Conservation (phyloP, 2,888 invertebrate genomes). For the Incurvaria masculella region DNA sequence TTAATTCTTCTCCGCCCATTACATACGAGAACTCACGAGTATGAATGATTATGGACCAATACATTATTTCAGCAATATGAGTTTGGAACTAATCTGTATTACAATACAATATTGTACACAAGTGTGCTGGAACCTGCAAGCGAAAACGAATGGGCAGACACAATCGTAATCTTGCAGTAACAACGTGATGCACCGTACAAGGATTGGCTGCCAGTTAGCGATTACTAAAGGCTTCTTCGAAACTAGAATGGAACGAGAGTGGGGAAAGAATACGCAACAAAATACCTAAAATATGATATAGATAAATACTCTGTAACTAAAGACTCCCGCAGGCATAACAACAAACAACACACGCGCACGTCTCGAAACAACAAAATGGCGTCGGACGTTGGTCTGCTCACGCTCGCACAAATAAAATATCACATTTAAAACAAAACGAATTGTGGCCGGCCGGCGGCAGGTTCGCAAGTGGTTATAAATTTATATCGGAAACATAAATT, state of each 20-base stretch:
- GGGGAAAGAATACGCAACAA: not conserved
- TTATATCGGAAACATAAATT: not conserved
- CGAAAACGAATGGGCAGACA: no score
- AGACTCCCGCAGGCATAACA: conserved; percentile 28
- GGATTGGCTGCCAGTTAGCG: no score
- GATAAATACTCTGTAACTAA: not conserved
- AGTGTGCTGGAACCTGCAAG: no score
- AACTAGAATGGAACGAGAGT: not conserved
- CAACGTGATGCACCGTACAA: no score
- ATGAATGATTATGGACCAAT: no score
- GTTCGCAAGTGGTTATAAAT: not conserved
- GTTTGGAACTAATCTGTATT: no score
- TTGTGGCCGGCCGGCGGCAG: not conserved
- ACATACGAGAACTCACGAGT: no score
- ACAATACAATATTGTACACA: no score
- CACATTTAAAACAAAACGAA: not conserved
- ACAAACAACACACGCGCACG: conserved; percentile 47
- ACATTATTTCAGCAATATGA: no score
- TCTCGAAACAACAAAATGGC: not conserved
- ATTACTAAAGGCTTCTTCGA: not conserved
- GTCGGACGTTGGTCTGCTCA: not conserved
- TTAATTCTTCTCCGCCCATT: no score
- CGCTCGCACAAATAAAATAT: not conserved
- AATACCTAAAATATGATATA: not conserved
- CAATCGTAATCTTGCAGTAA: no score